Conservation (phyloP, 1,140 invertebrate species). For the Ganaspis sp. region DNA sequence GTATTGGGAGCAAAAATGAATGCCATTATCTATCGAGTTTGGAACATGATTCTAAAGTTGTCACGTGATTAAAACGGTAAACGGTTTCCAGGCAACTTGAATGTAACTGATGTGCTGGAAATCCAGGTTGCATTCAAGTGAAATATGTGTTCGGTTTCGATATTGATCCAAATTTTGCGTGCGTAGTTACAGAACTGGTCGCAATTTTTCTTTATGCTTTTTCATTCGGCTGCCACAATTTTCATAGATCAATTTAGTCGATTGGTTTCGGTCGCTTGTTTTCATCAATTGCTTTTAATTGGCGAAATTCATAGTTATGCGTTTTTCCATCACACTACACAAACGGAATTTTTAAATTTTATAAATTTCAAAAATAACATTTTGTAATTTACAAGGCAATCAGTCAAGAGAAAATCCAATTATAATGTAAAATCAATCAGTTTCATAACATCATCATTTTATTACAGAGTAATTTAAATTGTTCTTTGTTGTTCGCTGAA, state of each 20-base stretch:
- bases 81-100: background rate
- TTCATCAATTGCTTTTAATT: background rate
- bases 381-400: no score
- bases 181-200: background rate
- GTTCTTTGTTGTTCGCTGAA: no score
- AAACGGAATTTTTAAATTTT: no score
- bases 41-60: background rate
- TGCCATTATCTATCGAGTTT: background rate
- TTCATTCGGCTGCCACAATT: background rate
- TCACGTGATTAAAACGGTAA: background rate
- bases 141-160: background rate
- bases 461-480: no score
- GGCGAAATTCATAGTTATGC: background rate
- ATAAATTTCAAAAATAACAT: no score
- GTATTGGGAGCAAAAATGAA: no score
- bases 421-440: no score
- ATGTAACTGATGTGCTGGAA: background rate
- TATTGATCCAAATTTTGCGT: background rate
- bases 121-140: background rate
- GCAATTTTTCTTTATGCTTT: background rate
- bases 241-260: slow-evolving; percentile 16
- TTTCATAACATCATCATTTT: no score
- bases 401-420: no score
- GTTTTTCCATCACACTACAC: background rate
- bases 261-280: background rate